A percentile compares a stretch with the other conserved stretches of the same genome.
Conservation (phyloP, 2,888 invertebrate species). For the Osmoderma eremita region DNA sequence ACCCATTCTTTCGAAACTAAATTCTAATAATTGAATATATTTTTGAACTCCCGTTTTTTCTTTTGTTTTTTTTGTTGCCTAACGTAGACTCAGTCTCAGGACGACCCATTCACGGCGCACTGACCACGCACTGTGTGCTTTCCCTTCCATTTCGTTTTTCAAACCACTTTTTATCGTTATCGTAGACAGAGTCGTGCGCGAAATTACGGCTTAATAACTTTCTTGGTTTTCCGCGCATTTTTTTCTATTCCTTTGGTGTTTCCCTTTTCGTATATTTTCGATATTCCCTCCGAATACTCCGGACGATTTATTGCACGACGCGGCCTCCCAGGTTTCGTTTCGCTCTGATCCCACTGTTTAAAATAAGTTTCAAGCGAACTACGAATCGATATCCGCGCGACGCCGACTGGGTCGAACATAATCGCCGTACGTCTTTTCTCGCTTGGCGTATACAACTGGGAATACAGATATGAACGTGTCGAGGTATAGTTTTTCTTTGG, state of each 20-base stretch:
- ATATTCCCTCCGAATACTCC: constrained; percentile 21
- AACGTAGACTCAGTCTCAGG: constrained; percentile 39
- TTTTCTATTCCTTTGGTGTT: constrained; percentile 1
- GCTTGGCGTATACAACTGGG: constrained; percentile 1
- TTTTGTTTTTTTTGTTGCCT: constrained; percentile 21
- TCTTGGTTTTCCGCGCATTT: not conserved
- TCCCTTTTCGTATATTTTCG: not conserved
- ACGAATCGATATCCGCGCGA: constrained; percentile 13
- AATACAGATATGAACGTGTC: constrained; percentile 29
- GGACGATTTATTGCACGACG: constrained; percentile 15
- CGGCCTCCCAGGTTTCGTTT: constrained; percentile 8
- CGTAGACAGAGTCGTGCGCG: constrained; percentile 31
- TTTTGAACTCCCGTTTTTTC: constrained; percentile 46
- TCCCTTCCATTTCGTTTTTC: constrained; percentile 1
- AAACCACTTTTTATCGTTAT: constrained; percentile 16
- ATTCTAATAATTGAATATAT: constrained; percentile 48
- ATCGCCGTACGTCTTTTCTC: constrained; percentile 15
- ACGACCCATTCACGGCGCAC: constrained; percentile 19
- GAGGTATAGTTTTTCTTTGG: not conserved
- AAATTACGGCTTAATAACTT: constrained; percentile 9
- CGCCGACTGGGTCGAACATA: not conserved
- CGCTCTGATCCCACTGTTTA: constrained; percentile 18
- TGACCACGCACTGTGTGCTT: constrained; percentile 3
- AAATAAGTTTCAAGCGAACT: constrained; percentile 17
- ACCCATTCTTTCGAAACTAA: constrained; percentile 45